Evolutionary conservation across 2,888 invertebrate genomes (phyloP), one percentile per base, ranked within the genome.

Genomic region (Boloria selene): DNA sequence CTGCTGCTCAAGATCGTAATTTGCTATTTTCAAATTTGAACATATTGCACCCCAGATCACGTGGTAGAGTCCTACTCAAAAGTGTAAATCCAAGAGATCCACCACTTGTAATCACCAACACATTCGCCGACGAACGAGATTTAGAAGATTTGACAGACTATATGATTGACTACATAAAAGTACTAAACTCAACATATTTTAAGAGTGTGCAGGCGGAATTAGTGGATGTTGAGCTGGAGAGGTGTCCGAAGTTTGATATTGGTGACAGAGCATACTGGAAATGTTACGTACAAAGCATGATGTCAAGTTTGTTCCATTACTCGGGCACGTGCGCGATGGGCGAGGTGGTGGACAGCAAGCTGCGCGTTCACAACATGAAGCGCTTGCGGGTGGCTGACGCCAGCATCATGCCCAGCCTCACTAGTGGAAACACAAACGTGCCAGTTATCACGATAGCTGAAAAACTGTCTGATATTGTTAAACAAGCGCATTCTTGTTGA

Each of bases 251-350:
- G 4, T 31, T 64, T 16, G 51, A 42, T 95, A 95, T 1, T 94
- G 95, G 96, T 95, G 0, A 86, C 95, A 1, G 90, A 93, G 26
- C 94, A 0, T 95, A 94, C 76, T 94, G 94, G 92, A 89, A 87
- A 38, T 95, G 95, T 74, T 87, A 93, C 76, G 85, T 90, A 0
- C 81, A 91, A 17, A 86, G 89, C 60, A 81, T 93, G 69, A 87
- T 92, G 3, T 84, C 91, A 56, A 93, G 93, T 4, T 85, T 94
- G 59, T 94, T 93, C 76, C 94, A 94, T 77, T 92, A 93, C 68
- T 85, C 84, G 10, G 82, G 85, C 16, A 75, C 77, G 16, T 72
- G 74, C 52, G 64, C 74, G 3, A 52, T 78, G 74, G 77, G 79
- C n/a, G 6, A 72, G 6, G 79, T 77, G 66, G 69, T 77, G 55